Evolutionary conservation across 2,888 invertebrate genomes (phyloP).

Genomic region (Hetaerina titia): DNA sequence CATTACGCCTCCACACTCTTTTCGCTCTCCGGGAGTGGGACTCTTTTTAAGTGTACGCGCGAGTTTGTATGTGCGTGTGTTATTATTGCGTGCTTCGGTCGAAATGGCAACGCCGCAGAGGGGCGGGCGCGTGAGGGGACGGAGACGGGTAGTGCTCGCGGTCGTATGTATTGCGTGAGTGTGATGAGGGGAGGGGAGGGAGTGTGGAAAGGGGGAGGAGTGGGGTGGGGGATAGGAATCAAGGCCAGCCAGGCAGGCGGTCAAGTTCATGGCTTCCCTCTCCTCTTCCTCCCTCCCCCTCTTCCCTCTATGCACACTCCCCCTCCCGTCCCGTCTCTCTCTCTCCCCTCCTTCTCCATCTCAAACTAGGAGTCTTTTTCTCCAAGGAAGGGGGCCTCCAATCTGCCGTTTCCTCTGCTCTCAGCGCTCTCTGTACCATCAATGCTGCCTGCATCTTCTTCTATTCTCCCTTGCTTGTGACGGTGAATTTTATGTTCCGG

Average conservation of each 20-base stretch:
- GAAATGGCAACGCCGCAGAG: not conserved
- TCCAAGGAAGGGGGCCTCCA: not conserved
- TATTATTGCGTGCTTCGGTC: not conserved
- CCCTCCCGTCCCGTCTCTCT: not conserved
- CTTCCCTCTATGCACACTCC: not conserved
- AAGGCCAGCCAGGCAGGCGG: conserved; percentile 63
- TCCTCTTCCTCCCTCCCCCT: not conserved
- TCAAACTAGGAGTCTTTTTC: conserved; percentile 1
- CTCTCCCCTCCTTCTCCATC: not conserved
- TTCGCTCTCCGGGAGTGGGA: not conserved
- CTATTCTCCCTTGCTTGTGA: not conserved
- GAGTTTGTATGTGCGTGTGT: not conserved
- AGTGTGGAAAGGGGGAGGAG: not conserved
- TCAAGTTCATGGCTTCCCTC: conserved; percentile 61
- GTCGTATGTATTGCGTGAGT: conserved; percentile 14
- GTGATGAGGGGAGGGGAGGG: too few species aligned
- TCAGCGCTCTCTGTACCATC: not conserved
- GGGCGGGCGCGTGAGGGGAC: not conserved
- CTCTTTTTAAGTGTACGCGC: not conserved
- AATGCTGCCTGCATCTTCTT: not conserved
- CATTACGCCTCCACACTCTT: not conserved
- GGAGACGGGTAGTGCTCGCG: not conserved
- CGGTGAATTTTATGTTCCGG: not conserved
- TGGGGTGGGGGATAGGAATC: conserved; percentile 1
- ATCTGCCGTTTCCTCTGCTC: not conserved